Evolutionary conservation across 2,888 invertebrate species (phyloP).

Genomic region (Acanthoscelides obtectus): DNA sequence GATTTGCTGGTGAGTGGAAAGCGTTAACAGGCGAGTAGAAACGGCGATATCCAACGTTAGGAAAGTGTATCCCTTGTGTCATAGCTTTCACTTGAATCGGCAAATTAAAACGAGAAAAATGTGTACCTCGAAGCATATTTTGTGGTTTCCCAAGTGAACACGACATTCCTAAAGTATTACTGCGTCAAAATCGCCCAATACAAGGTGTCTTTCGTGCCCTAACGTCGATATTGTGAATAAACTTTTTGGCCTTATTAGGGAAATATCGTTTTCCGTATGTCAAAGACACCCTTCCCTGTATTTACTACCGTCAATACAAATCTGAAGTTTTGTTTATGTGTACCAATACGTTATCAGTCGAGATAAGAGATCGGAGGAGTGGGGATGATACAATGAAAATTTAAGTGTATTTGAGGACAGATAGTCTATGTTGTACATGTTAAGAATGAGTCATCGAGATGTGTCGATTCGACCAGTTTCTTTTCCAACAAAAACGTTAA

Average conservation of each 20-base stretch:
- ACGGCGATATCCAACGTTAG: constrained; percentile 19
- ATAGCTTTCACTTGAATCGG: constrained; percentile 36
- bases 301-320: neutral
- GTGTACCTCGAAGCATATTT: neutral
- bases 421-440: constrained; percentile 26
- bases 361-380: neutral
- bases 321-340: neutral
- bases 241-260: constrained; percentile 43
- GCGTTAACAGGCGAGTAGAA: constrained; percentile 16
- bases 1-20: constrained; percentile 18
- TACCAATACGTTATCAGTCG: neutral
- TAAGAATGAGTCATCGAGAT: constrained; percentile 33
- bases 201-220: neutral
- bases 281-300: neutral
- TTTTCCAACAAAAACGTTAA: neutral
- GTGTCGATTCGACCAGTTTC: neutral
- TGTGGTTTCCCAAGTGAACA: neutral
- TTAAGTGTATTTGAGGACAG: constrained; percentile 24
- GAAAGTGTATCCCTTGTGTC: constrained; percentile 34
- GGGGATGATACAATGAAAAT: constrained; percentile 12
- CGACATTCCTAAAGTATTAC: neutral
- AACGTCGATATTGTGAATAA: constrained; percentile 37
- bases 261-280: constrained; percentile 27
- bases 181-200: neutral
- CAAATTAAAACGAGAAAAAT: neutral